phyloP scores from a whole-genome alignment of 2,888 invertebrate species.

The Osedax fenrisi region DNA sequence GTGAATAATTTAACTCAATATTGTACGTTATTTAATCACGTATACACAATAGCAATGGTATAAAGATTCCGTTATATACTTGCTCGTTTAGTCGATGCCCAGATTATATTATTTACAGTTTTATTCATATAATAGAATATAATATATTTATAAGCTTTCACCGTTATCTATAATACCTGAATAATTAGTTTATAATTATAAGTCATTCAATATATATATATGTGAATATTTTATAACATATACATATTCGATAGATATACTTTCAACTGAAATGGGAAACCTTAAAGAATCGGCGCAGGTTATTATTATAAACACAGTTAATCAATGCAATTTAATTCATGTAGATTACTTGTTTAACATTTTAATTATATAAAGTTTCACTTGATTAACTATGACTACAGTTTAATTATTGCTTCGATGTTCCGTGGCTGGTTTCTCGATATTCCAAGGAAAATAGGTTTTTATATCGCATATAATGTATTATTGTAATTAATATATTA shows the following conservation, averaged over 20 bases:
- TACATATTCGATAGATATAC: slow-evolving; percentile 40
- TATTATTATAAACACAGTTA: slow-evolving; percentile 17
- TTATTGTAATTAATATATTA: no score
- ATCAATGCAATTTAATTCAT: neutral
- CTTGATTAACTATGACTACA: slow-evolving; percentile 51
- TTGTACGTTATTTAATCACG: no score
- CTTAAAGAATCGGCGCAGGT: slow-evolving; percentile 49
- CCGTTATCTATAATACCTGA: neutral
- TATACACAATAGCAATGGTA: no score
- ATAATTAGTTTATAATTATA: neutral
- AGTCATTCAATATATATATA: neutral
- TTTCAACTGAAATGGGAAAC: slow-evolving; percentile 46
- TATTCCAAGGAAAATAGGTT: slow-evolving; percentile 63
- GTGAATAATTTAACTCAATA: no score
- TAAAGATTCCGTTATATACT: no score
- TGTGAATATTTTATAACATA: neutral
- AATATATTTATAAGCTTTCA: no score
- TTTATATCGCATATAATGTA: no score
- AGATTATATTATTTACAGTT: no score
- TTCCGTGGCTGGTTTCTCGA: slow-evolving; percentile 74
- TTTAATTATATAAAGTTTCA: neutral
- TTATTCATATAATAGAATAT: no score
- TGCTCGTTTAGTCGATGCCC: no score
- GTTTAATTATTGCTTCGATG: slow-evolving; percentile 83
- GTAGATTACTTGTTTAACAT: neutral